These are phyloP conservation scores for Orthosia gracilis DNA, from an alignment of 2,888 invertebrate species.

Conservation along the genomic window DNA sequence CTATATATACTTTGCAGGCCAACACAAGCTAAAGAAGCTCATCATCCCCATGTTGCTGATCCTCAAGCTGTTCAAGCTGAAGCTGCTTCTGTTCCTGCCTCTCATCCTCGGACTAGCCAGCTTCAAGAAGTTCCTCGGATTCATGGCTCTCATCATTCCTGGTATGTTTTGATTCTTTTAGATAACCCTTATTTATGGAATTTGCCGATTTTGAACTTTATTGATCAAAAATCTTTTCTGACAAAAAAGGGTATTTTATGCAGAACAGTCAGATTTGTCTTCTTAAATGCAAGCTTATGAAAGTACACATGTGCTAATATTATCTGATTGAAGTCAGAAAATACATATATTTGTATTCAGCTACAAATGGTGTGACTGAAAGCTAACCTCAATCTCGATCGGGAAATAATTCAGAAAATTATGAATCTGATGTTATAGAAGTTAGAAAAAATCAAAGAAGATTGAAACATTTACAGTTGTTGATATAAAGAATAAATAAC, in stretches of 20 bases:
- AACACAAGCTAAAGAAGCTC: constrained; percentile 95
- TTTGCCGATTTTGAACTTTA: not conserved
- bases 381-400: not conserved
- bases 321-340: not conserved
- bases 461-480: not conserved
- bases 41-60: constrained; percentile 96
- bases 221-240: not conserved
- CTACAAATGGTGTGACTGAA: not conserved
- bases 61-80: constrained; percentile 96
- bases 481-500: not conserved
- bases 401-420: not conserved
- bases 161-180: constrained; percentile 74
- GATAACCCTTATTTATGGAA: not conserved
- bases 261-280: too few species aligned
- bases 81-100: constrained; percentile 95
- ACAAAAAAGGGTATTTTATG: not conserved
- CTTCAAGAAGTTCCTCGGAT: constrained; percentile 96
- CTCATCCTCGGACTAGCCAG: constrained; percentile 96
- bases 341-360: not conserved
- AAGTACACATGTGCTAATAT: not conserved
- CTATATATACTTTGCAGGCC: constrained; percentile 89
- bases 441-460: not conserved
- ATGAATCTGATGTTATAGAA: not conserved
- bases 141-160: constrained; percentile 95
- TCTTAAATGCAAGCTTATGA: not conserved